Conservation (phyloP, 2,113 vertebrate genomes). For the Paratilapia polleni region DNA sequence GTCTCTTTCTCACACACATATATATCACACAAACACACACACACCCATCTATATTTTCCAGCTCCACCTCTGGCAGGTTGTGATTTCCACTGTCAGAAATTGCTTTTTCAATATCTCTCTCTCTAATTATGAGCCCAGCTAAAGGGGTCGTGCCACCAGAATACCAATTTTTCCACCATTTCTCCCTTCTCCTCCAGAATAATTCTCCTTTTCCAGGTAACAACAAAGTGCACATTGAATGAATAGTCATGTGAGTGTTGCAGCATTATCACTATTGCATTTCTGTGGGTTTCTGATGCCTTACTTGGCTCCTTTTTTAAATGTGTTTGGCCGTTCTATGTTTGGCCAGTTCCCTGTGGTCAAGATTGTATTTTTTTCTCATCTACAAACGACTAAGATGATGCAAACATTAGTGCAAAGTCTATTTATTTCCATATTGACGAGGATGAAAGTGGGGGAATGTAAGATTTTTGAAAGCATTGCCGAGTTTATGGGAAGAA, state of each 20-base stretch:
- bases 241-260: background rate
- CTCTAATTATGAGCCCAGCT: slow-evolving; percentile 83
- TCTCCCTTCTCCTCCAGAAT: slow-evolving; percentile 58
- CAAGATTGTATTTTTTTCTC: slow-evolving; percentile 39
- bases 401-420: slow-evolving; percentile 23
- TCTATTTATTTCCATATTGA: slow-evolving; percentile 49
- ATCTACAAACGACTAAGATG: background rate
- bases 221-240: slow-evolving; percentile 36
- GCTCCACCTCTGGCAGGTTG: slow-evolving; percentile 83
- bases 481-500: slow-evolving; percentile 57
- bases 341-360: slow-evolving; percentile 25
- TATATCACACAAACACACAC: slow-evolving; percentile 27
- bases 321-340: background rate
- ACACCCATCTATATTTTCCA: slow-evolving; percentile 77
- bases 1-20: slow-evolving; percentile 14
- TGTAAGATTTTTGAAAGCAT: slow-evolving; percentile 36
- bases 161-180: slow-evolving; percentile 79
- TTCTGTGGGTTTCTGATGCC: background rate
- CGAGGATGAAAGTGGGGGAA: slow-evolving; percentile 20
- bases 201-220: slow-evolving; percentile 51
- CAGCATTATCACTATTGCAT: background rate
- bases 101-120: slow-evolving; percentile 83
- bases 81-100: slow-evolving; percentile 85
- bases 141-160: slow-evolving; percentile 80
- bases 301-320: background rate